Percentiles rank a stretch among this genome's conserved stretches.
These are phyloP conservation scores for Autographa gamma DNA, from an alignment of 2,888 invertebrate genomes.

Conservation along the genomic window DNA sequence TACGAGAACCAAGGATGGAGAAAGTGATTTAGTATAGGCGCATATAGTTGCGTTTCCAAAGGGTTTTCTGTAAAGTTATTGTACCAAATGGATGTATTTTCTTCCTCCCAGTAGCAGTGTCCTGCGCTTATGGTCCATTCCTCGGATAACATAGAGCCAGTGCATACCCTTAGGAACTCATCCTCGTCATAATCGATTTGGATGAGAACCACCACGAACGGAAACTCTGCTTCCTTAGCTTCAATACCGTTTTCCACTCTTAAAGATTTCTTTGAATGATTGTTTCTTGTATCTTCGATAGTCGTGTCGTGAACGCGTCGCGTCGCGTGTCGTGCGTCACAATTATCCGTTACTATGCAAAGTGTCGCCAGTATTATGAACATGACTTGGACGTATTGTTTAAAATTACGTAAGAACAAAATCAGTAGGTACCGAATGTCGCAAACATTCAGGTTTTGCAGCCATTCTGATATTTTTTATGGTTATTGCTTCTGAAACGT, in stretches of 20 bases:
- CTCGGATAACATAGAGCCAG: neutral
- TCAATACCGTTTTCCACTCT: neutral
- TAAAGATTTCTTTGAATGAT: neutral
- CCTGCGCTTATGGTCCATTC: neutral
- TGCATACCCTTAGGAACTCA: neutral
- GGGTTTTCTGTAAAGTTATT: no score
- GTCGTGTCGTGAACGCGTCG: neutral
- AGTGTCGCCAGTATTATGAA: neutral
- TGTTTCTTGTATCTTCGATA: neutral
- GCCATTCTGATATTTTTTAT: neutral
- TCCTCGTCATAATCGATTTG: neutral
- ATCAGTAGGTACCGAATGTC: neutral
- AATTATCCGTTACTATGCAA: neutral
- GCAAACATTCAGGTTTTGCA: neutral
- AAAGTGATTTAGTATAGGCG: no score
- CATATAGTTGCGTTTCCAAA: no score
- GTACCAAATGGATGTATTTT: neutral
- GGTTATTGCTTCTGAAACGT: neutral
- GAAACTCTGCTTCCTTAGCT: neutral
- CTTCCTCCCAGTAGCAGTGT: neutral
- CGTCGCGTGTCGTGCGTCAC: neutral
- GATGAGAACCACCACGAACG: neutral
- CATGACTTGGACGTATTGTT: neutral
- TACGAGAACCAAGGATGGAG: no score
- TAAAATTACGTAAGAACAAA: neutral